Evolutionary conservation across 1,140 invertebrate genomes (phyloP).

Genomic region (Bombus waltoni): DNA sequence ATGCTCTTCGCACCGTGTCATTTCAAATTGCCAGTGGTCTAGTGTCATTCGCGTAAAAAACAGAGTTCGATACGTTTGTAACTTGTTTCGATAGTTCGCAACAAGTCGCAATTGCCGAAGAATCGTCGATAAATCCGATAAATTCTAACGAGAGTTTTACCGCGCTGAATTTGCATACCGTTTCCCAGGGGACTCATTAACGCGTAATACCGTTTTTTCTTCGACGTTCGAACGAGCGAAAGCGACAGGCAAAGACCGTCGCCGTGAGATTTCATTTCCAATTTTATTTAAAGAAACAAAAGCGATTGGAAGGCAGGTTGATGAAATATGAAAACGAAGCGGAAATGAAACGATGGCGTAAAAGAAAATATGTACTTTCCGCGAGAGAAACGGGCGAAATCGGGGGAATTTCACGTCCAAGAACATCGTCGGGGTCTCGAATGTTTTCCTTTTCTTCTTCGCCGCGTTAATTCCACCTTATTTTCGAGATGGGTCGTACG

Average conservation of each 20-base stretch:
- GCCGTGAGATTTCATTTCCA: not conserved
- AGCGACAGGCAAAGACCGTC: not conserved
- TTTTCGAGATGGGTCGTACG: slow-evolving; percentile 7
- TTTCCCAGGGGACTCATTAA: not conserved
- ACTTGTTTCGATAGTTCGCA: not conserved
- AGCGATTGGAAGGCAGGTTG: not conserved
- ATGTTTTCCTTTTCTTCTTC: slow-evolving; percentile 18
- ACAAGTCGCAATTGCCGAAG: not conserved
- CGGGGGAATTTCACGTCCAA: not conserved
- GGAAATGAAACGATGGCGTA: not conserved
- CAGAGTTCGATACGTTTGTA: not conserved
- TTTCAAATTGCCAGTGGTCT: not conserved
- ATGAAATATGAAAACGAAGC: not conserved
- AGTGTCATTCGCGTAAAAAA: not conserved
- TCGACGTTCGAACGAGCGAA: not conserved
- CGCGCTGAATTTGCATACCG: not conserved
- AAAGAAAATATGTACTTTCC: slow-evolving; percentile 16
- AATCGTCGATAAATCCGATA: slow-evolving; percentile 14
- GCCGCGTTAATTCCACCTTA: slow-evolving; percentile 17
- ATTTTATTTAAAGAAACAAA: not conserved
- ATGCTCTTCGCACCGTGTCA: not conserved
- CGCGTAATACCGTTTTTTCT: not conserved
- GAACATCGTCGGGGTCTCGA: no score
- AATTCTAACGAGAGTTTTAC: slow-evolving; percentile 15
- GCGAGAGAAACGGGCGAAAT: slow-evolving; percentile 44